Conservation (phyloP, 2,797 vertebrate species). For the Thalassophryne amazonica region DNA sequence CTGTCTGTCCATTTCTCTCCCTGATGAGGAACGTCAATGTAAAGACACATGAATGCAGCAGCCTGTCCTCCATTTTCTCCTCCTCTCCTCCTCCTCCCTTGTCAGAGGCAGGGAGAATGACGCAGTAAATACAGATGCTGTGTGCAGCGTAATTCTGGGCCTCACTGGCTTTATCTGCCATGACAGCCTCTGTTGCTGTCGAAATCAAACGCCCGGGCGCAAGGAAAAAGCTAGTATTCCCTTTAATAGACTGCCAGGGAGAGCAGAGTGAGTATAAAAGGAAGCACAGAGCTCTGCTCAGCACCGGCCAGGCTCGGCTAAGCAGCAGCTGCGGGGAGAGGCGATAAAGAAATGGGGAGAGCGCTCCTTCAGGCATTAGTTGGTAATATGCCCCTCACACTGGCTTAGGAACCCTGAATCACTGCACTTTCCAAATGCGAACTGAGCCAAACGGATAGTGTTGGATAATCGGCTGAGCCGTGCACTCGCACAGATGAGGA, state of each 20-base stretch:
- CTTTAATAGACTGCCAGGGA: slow-evolving; percentile 87
- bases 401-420: slow-evolving; percentile 73
- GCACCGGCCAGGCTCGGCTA: slow-evolving; percentile 55
- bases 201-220: slow-evolving; percentile 76
- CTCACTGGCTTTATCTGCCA: slow-evolving; percentile 75
- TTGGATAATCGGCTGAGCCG: slow-evolving; percentile 34
- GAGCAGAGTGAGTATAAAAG: slow-evolving; percentile 52
- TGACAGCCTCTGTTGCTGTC: slow-evolving; percentile 80
- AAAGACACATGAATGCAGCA: slow-evolving; percentile 74
- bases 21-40: slow-evolving; percentile 74
- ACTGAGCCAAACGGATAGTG: slow-evolving; percentile 78
- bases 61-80: slow-evolving; percentile 74
- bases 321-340: slow-evolving; percentile 56
- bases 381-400: slow-evolving; percentile 75
- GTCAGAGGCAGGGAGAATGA: slow-evolving; percentile 66
- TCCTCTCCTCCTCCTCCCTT: slow-evolving; percentile 57
- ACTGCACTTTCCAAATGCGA: slow-evolving; percentile 71
- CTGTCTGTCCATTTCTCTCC: slow-evolving; percentile 57
- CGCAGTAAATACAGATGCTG: slow-evolving; percentile 75
- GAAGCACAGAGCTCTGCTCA: slow-evolving; percentile 52
- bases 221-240: slow-evolving; percentile 76
- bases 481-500: slow-evolving; percentile 39
- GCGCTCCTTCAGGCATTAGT: slow-evolving; percentile 78
- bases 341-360: slow-evolving; percentile 69
- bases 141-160: slow-evolving; percentile 59